Evolutionary conservation across 2,113 vertebrate species (phyloP), one percentile per base, ranked within the genome.

Genomic region (Nycticryphes semicollaris): DNA sequence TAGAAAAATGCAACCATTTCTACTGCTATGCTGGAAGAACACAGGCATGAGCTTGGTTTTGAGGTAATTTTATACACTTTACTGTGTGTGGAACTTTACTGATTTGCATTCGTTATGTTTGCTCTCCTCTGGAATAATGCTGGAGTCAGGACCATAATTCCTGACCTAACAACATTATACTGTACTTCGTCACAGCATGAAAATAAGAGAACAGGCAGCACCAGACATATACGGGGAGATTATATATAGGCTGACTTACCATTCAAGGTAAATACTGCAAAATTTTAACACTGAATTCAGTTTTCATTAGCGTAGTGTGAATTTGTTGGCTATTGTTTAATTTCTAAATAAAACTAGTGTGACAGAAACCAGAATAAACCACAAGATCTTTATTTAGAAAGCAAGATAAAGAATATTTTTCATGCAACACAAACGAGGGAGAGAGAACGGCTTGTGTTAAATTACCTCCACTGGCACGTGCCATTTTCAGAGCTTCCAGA

Each of bases 401-500:
- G 73, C 48, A 84, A 0, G 0, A 84, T 79, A 81, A 81, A 84
- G 45, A 79, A 19, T 50, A 68, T 53, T 92, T 82, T 90, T 94
- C 60, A 67, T 47, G 85, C 43, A 76, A 72, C 24, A 48, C n/a
- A 79, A 83, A 89, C 13, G 35, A 96, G 62, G 30, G 41, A 93
- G 28, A 73, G 54, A 75, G 84, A 97, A 93, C 77, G 18, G 31
- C 19, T 83, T 90, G 89, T 69, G 78, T 63, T 84, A 93, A 95
- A 90, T 98, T 97, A 99, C 99, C 99, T 97, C 99, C 98, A 79
- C 78, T 97, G 85, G 98, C 94, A 79, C 5, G 98, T 82, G 99
- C 99, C 97, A 99, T 98, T 94, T 97, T 98, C 79, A 99, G 95
- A 10, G 99, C 99, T 98, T 98, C 97, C 53, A 99, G 92, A 75